A percentile compares a stretch with the other conserved stretches of the same genome.
Evolutionary conservation across 2,113 vertebrate species (phyloP).

Genomic region (Nycticorax nycticorax): DNA sequence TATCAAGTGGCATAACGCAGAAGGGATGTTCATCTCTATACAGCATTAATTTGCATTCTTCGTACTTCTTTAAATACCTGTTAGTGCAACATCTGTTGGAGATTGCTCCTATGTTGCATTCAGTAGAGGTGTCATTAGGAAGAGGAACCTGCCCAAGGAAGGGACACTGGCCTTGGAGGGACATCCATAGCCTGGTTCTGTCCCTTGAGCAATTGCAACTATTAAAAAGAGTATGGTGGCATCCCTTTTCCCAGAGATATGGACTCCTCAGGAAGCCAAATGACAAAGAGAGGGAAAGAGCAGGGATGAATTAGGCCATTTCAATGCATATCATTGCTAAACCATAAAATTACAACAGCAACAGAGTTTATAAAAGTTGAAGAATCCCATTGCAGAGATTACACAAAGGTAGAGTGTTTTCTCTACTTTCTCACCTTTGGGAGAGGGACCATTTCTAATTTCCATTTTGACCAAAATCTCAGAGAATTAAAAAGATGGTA

Average conservation of each 20-base stretch:
- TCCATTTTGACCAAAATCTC: neutral
- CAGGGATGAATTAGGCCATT: neutral
- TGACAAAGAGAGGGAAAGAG: neutral
- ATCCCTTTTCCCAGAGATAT: neutral
- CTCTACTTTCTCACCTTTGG: neutral
- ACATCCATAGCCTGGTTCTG: neutral
- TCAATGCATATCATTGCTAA: neutral
- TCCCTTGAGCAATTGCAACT: neutral
- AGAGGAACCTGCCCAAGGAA: neutral
- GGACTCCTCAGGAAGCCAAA: neutral
- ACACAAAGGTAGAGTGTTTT: neutral
- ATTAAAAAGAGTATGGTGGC: neutral
- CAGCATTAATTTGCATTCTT: neutral
- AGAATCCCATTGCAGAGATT: neutral
- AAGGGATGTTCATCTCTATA: neutral
- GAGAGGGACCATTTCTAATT: neutral
- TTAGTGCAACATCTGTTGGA: neutral
- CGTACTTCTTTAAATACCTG: neutral
- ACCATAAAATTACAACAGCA: neutral
- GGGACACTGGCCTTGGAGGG: neutral
- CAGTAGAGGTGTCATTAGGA: neutral
- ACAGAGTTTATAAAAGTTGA: neutral
- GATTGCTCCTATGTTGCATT: neutral
- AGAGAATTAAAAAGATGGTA: neutral
- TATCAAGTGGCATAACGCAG: no score